These are phyloP conservation scores for Excalfactoria chinensis DNA, from an alignment of 2,113 vertebrate genomes.

Conservation along the genomic window DNA sequence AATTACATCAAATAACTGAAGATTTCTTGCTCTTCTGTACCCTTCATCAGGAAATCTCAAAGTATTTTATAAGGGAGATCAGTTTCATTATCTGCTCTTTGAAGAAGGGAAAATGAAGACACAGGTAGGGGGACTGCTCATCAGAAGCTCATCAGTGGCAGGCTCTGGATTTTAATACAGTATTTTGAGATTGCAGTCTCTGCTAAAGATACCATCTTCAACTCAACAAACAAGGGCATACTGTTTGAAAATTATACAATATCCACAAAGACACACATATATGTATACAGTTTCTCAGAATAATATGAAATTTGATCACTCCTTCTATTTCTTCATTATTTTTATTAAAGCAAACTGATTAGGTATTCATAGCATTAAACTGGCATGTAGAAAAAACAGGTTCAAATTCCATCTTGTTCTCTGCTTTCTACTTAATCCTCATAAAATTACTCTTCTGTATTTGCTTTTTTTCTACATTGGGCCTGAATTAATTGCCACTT, in stretches of 20 bases:
- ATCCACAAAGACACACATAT: neutral
- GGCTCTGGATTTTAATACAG: neutral
- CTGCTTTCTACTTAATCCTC: neutral
- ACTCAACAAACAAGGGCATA: neutral
- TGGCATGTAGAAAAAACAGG: neutral
- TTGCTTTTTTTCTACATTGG: fast-evolving
- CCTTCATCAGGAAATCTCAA: neutral
- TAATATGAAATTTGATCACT: neutral
- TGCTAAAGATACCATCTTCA: neutral
- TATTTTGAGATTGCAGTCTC: fast-evolving
- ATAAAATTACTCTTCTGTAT: neutral
- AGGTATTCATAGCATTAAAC: neutral
- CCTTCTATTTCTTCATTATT: neutral
- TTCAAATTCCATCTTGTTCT: neutral
- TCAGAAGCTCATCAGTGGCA: neutral
- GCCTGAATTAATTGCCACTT: neutral
- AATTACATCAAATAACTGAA: neutral
- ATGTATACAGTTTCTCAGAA: neutral
- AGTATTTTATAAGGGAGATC: neutral
- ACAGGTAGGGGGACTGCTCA: neutral
- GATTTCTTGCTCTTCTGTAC: neutral
- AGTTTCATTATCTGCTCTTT: neutral
- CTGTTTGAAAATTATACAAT: neutral
- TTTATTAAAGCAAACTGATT: neutral
- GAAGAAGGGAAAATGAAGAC: neutral